Evolutionary conservation across 2,888 invertebrate genomes (phyloP).

Genomic region (Sipunculus nudus): DNA sequence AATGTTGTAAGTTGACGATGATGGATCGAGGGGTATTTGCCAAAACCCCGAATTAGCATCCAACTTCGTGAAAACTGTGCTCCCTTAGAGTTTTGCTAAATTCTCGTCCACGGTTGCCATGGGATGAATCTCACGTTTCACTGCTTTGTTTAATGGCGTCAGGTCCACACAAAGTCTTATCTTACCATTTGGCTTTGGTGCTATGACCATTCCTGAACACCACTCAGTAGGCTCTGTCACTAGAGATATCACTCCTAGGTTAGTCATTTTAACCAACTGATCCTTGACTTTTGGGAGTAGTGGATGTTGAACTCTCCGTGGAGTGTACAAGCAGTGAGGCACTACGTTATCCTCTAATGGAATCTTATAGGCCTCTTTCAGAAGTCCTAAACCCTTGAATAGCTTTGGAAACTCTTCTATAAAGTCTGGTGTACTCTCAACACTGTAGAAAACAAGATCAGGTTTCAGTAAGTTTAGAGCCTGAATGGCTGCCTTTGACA

Average conservation of each 20-base stretch:
- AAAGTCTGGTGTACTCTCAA: slow-evolving; percentile 1
- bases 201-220: slow-evolving; percentile 57
- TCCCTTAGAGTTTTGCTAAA: slow-evolving; percentile 16
- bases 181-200: slow-evolving; percentile 37
- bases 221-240: slow-evolving; percentile 53
- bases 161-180: slow-evolving; percentile 28
- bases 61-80: slow-evolving; percentile 33
- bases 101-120: slow-evolving; percentile 22
- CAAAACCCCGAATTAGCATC: slow-evolving; percentile 39
- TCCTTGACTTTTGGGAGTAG: slow-evolving; percentile 46
- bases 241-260: slow-evolving; percentile 46
- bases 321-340: slow-evolving; percentile 45
- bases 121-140: slow-evolving; percentile 13
- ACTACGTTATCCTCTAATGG: slow-evolving; percentile 30
- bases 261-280: slow-evolving; percentile 47
- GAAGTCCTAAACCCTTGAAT: no score
- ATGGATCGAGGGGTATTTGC: no score
- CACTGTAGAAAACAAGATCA: background rate
- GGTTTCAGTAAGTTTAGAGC: background rate
- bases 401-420: no score
- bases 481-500: background rate
- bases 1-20: no score
- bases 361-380: background rate
- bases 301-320: slow-evolving; percentile 54
- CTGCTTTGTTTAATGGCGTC: slow-evolving; percentile 11